Conservation (phyloP, 2,888 invertebrate genomes). For the Xiphydria camelus region DNA sequence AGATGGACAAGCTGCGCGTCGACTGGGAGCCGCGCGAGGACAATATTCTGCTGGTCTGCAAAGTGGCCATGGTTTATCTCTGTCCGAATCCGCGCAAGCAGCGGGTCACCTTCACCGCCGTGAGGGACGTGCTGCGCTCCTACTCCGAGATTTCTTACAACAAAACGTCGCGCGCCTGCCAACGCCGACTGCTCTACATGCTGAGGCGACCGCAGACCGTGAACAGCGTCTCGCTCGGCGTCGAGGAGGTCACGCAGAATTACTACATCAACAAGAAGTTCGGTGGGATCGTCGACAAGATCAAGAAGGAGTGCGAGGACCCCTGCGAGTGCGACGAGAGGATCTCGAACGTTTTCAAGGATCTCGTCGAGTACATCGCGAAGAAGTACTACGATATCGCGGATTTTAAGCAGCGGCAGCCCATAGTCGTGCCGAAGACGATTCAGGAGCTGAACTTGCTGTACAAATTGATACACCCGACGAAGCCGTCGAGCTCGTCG, state of each 20-base stretch:
- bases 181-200: slow-evolving; percentile 67
- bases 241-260: slow-evolving; percentile 67
- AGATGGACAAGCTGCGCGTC: slow-evolving; percentile 65
- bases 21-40: slow-evolving; percentile 73
- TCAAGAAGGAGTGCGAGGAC: slow-evolving; percentile 44
- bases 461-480: slow-evolving; percentile 48
- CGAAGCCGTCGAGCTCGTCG: slow-evolving; percentile 38
- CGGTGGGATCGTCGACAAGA: slow-evolving; percentile 51
- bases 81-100: slow-evolving; percentile 56
- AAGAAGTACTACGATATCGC: slow-evolving; percentile 51
- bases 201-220: slow-evolving; percentile 64
- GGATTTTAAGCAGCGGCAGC: slow-evolving; percentile 42
- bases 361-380: slow-evolving; percentile 46
- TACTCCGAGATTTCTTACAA: slow-evolving; percentile 61
- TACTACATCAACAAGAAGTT: slow-evolving; percentile 59
- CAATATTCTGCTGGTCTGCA: slow-evolving; percentile 68
- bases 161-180: slow-evolving; percentile 72
- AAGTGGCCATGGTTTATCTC: slow-evolving; percentile 65
- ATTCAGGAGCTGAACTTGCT: slow-evolving; percentile 47
- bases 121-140: slow-evolving; percentile 64
- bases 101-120: slow-evolving; percentile 55
- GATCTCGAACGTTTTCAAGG: slow-evolving; percentile 42
- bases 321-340: slow-evolving; percentile 39
- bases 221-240: slow-evolving; percentile 64
- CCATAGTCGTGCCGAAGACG: slow-evolving; percentile 38